A percentile compares a stretch with the other conserved stretches of the same genome.
These are phyloP conservation scores for Phengaris arion DNA, from an alignment of 2,888 invertebrate species.

Conservation along the genomic window DNA sequence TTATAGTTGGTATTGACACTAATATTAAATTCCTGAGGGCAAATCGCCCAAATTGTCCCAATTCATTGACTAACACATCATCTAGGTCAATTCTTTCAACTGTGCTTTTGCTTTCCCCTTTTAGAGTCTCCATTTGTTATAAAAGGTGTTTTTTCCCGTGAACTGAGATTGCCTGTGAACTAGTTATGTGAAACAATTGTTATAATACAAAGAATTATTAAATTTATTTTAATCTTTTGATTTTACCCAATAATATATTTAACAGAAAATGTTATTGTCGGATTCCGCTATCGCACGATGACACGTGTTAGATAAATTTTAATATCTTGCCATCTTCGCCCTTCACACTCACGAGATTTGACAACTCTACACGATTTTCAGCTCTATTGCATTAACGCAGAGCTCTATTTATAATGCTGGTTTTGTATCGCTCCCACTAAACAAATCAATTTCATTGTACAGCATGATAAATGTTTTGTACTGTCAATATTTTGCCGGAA, in stretches of 20 bases:
- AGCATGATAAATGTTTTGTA: no score
- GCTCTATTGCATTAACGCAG: no score
- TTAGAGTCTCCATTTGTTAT: not conserved
- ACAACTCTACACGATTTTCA: no score
- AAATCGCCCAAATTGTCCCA: constrained; percentile 82
- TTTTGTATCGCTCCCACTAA: no score
- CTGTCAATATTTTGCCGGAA: no score
- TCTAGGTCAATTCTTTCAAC: constrained; percentile 56
- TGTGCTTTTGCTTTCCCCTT: not conserved
- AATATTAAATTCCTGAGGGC: constrained; percentile 78
- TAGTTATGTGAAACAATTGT: not conserved
- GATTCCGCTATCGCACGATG: no score
- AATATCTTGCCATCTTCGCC: no score
- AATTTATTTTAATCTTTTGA: not conserved
- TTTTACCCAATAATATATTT: not conserved
- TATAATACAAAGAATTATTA: not conserved
- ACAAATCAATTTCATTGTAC: no score
- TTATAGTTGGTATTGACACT: constrained; percentile 79
- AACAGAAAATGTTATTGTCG: not conserved
- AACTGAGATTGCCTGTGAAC: not conserved
- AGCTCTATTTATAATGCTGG: no score
- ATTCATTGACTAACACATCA: constrained; percentile 60
- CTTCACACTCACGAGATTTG: no score
- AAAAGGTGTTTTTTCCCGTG: not conserved
- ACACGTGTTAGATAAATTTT: no score